A percentile compares a stretch with the other conserved stretches of the same genome.
Evolutionary conservation across 35 echinoderm and acorn worm species (phyloP).

Genomic region (Nesometra sesokonis): DNA sequence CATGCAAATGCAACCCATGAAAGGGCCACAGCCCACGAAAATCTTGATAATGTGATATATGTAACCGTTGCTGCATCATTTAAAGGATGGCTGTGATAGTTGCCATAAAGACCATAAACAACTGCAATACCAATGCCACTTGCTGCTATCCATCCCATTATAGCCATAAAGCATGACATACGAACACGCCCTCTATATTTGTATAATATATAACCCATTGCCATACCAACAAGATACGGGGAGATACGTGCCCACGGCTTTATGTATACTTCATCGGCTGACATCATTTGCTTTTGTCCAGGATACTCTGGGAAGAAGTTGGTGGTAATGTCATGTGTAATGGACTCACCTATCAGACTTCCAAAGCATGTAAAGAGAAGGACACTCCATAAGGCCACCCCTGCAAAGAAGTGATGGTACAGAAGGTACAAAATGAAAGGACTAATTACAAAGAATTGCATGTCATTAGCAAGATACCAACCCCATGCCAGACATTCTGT

Average conservation of each 20-base stretch:
- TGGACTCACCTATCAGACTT: not conserved
- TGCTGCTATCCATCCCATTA: slow-evolving; percentile 42
- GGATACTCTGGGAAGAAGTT: not conserved
- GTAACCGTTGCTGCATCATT: not conserved
- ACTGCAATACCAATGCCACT: slow-evolving; percentile 37
- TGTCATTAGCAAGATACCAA: slow-evolving; percentile 81
- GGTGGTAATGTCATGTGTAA: not conserved
- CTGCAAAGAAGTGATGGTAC: slow-evolving; percentile 36
- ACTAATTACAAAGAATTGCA: slow-evolving; percentile 74
- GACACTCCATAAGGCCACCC: not conserved
- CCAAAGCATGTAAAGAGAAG: not conserved
- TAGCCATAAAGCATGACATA: slow-evolving; percentile 5
- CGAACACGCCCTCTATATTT: not conserved
- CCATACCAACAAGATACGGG: slow-evolving; percentile 75
- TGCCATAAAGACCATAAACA: slow-evolving; percentile 62
- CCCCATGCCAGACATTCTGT: slow-evolving; percentile 69
- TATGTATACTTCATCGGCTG: slow-evolving; percentile 23
- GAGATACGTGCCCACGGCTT: slow-evolving; percentile 77
- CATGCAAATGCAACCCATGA: slow-evolving; percentile 72
- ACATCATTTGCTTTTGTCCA: not conserved
- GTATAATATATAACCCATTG: slow-evolving; percentile 66
- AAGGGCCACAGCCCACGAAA: slow-evolving; percentile 48
- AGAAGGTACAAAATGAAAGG: slow-evolving; percentile 57
- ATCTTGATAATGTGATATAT: slow-evolving; percentile 28
- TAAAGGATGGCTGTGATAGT: not conserved